phyloP scores from a whole-genome alignment of 1,140 invertebrate species.

The Plectrocnemia conspersa region DNA sequence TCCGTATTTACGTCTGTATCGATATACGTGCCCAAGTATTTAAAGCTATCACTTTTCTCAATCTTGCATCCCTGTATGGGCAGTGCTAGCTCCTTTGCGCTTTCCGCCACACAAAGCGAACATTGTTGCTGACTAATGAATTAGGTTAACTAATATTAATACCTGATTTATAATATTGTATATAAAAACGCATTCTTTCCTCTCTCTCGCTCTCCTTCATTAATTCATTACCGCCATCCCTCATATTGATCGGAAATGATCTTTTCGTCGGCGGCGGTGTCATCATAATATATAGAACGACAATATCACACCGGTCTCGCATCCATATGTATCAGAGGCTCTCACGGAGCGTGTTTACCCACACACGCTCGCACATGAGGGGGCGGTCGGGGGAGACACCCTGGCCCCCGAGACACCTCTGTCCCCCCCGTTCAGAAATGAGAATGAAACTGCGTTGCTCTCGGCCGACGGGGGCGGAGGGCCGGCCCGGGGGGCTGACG shows the following conservation, averaged over 20 bases:
- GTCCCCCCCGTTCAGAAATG: conserved; percentile 12
- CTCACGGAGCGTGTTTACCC: conserved; percentile 20
- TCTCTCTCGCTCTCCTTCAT: too few relatives aligned
- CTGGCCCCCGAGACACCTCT: conserved; percentile 14
- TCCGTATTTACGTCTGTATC: too few relatives aligned
- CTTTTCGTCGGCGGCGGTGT: conserved; percentile 2
- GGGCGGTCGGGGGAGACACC: conserved; percentile 6
- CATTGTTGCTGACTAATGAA: too few relatives aligned
- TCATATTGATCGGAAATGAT: conserved; percentile 7
- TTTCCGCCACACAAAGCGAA: too few relatives aligned
- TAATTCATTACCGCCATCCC: too few relatives aligned
- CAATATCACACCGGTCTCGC: conserved; percentile 14
- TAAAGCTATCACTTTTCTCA: too few relatives aligned
- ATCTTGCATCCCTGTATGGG: too few relatives aligned
- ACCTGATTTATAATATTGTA: too few relatives aligned
- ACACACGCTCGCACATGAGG: neutral
- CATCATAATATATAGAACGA: conserved; percentile 10
- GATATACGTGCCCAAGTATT: too few relatives aligned
- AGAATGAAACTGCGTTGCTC: conserved; percentile 27
- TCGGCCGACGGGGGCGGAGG: conserved; percentile 14
- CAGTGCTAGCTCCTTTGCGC: too few relatives aligned
- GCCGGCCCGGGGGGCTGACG: neutral
- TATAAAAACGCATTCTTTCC: too few relatives aligned
- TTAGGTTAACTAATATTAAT: too few relatives aligned
- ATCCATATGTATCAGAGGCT: conserved; percentile 31